Base-by-base conservation (phyloP, 2,888 invertebrate species). In the Drosophila quinaria region DNA sequence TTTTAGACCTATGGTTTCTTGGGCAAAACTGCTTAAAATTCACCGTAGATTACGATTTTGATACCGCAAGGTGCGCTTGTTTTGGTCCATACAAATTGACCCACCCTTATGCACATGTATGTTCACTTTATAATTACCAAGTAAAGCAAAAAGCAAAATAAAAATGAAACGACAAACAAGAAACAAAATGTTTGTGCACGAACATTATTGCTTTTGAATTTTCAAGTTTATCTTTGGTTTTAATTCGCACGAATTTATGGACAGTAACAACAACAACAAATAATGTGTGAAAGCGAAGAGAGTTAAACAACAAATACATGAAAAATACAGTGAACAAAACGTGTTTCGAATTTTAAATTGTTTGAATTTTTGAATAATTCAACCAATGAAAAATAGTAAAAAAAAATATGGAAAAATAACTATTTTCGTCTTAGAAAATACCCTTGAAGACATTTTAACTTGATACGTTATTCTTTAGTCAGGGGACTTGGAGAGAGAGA, bases 111-210 rank as follows among this genome's bases (percentile, higher is more conserved):
- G n/a, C n/a, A n/a, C n/a, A n/a, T n/a, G n/a, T n/a, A n/a, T n/a
- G n/a, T n/a, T n/a, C 47, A 60, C 66, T 70, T 66, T 65, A 86
- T 82, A 83, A 88, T 83, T 83, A 82, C 80, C 72, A 69, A 74
- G 61, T 62, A 64, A 49, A 70, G 70, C 68, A 60, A 51, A 63
- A 44, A 42, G 41, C 33, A 44, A 56, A 42, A 46, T 22, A 63
- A 56, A 84, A 5, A 35, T 35, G 35, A 63, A 52, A 63, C 61
- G 42, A 55, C 56, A 62, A 70, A 52, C 52, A 64, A 68, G 52
- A 58, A 49, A 49, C 65, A 65, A 71, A 63, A 66, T 75, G 65
- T 71, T 78, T 65, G 71, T 52, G 59, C 70, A 70, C 63, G 60
- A 67, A 67, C 66, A 22, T 62, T 65, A 46, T 54, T 65, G 55